phyloP scores from a whole-genome alignment of 2,888 invertebrate species.

The Coleophora deauratella region DNA sequence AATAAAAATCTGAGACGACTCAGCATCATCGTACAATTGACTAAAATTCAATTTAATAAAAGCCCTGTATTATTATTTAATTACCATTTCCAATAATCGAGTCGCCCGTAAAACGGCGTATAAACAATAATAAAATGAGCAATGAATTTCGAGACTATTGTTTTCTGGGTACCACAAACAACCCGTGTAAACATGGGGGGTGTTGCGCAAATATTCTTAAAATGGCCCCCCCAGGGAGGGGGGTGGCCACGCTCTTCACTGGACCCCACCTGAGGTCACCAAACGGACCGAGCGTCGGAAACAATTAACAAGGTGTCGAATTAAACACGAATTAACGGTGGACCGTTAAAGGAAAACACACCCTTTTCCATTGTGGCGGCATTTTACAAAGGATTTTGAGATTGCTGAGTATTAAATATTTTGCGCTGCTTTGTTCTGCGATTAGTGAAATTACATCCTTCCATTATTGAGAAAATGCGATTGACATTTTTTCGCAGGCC shows the following conservation, averaged over 20 bases:
- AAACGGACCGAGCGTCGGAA: conserved; percentile 66
- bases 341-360: conserved; percentile 66
- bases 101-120: conserved; percentile 69
- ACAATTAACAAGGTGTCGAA: conserved; percentile 75
- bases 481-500: too few relatives aligned
- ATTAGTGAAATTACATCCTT: conserved; percentile 34
- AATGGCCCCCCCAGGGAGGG: conserved; percentile 58
- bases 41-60: conserved; percentile 65
- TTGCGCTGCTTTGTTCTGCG: conserved; percentile 63
- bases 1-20: conserved; percentile 8
- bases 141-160: conserved; percentile 74
- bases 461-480: too few relatives aligned
- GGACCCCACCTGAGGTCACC: conserved; percentile 57
- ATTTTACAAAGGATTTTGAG: conserved; percentile 68
- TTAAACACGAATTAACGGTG: conserved; percentile 72
- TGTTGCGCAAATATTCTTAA: conserved; percentile 71
- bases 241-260: conserved; percentile 40
- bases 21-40: conserved; percentile 27
- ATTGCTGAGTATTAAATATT: conserved; percentile 69
- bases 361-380: conserved; percentile 68
- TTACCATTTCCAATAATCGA: conserved; percentile 72
- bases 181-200: conserved; percentile 67
- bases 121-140: conserved; percentile 74
- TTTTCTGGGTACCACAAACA: conserved; percentile 73
- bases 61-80: conserved; percentile 71